Evolutionary conservation across 2,888 invertebrate species (phyloP).

Genomic region (Patella caerulea): DNA sequence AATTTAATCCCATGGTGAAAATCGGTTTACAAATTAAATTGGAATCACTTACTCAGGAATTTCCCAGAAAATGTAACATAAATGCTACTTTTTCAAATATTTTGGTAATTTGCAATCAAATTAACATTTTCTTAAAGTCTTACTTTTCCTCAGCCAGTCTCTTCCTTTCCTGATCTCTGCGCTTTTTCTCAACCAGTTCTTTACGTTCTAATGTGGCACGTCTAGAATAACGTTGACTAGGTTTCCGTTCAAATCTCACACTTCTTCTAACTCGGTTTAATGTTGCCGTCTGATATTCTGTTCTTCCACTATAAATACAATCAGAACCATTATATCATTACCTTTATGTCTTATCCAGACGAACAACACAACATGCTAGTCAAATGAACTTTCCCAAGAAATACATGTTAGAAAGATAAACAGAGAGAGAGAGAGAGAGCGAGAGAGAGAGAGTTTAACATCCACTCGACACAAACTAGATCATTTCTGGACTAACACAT

Average conservation of each 20-base stretch:
- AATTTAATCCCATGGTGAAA: too few relatives aligned
- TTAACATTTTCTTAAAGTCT: neutral
- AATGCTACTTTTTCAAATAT: neutral
- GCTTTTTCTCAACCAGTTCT: conserved; percentile 57
- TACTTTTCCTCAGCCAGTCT: conserved; percentile 37
- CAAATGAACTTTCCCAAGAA: too few relatives aligned
- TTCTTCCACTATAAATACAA: conserved; percentile 82
- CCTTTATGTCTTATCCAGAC: too few relatives aligned
- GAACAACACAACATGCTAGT: too few relatives aligned
- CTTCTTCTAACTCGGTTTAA: conserved; percentile 90
- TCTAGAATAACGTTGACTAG: conserved; percentile 95
- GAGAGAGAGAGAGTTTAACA: too few relatives aligned
- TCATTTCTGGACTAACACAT: too few relatives aligned
- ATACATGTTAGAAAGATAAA: too few relatives aligned
- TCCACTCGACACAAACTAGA: too few relatives aligned
- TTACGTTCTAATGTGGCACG: conserved; percentile 75
- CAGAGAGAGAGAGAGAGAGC: too few relatives aligned
- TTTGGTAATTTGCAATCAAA: neutral
- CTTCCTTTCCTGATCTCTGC: conserved; percentile 44
- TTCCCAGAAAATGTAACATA: neutral
- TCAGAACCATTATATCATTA: too few relatives aligned
- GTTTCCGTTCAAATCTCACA: conserved; percentile 95
- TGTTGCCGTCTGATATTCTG: conserved; percentile 97
- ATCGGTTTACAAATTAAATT: neutral
- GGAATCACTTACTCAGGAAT: neutral